phyloP scores from a whole-genome alignment of 2,888 invertebrate species.

The Linhomoeus sp. region DNA sequence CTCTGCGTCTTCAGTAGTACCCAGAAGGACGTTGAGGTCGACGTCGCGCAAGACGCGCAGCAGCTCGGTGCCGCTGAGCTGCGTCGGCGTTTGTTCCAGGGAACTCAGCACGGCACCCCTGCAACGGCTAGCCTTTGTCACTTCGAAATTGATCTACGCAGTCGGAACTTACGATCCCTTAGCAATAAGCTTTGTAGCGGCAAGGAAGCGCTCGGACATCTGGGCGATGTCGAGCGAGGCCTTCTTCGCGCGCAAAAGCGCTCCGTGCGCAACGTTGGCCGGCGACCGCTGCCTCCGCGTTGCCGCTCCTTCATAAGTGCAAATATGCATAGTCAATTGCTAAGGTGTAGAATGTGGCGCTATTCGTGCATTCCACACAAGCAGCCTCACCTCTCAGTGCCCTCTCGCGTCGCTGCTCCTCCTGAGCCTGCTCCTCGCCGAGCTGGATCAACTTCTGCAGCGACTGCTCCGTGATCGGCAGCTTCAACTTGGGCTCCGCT shows the following conservation, averaged over 20 bases:
- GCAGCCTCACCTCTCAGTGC: no score
- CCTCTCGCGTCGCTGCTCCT: not conserved
- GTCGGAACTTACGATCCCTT: constrained; percentile 17
- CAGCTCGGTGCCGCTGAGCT: not conserved
- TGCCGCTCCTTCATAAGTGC: no score
- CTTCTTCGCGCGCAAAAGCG: constrained; percentile 21
- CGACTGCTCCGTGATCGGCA: constrained; percentile 17
- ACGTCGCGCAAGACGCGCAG: constrained; percentile 16
- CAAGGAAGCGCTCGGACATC: constrained; percentile 20
- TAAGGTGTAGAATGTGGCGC: no score
- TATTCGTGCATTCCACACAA: no score
- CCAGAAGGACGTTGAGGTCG: constrained; percentile 18
- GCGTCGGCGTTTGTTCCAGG: constrained; percentile 3
- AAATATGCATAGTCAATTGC: no score
- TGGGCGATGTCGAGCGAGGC: constrained; percentile 22
- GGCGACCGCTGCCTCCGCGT: no score
- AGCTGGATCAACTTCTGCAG: constrained; percentile 3
- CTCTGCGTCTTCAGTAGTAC: no score
- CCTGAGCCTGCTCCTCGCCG: not conserved
- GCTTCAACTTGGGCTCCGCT: constrained; percentile 13
- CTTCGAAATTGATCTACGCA: no score
- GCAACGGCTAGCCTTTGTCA: no score
- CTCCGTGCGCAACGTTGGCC: constrained; percentile 14
- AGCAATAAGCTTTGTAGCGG: constrained; percentile 22
- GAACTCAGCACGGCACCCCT: not conserved